A percentile compares a stretch with the other conserved stretches of the same genome.
These are phyloP conservation scores for Chaetops frenatus DNA, from an alignment of 2,113 vertebrate genomes.

Conservation along the genomic window DNA sequence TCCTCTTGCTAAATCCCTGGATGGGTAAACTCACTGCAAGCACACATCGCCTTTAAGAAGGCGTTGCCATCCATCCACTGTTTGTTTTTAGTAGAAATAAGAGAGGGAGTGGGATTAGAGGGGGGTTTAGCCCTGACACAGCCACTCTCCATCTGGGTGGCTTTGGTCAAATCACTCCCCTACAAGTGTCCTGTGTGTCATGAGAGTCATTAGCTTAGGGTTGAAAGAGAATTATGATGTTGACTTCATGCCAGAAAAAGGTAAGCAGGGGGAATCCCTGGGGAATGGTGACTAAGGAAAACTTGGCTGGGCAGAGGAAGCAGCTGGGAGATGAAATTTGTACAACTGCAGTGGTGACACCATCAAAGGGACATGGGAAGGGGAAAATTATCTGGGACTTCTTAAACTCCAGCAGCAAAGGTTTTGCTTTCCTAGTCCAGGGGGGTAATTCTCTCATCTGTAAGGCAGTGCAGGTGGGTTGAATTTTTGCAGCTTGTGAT, in stretches of 20 bases:
- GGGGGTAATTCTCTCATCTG: background rate
- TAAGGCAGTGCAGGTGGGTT: background rate
- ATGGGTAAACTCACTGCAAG: background rate
- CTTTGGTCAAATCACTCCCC: background rate
- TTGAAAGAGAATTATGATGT: background rate
- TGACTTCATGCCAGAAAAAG: background rate
- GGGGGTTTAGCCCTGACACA: background rate
- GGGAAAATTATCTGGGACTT: background rate
- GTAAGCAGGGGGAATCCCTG: background rate
- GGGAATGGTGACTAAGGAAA: background rate
- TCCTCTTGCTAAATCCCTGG: background rate
- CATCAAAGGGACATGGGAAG: background rate
- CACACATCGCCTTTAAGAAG: accelerated
- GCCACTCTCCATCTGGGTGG: background rate
- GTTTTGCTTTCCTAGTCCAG: background rate
- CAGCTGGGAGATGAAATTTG: background rate
- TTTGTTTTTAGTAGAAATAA: background rate
- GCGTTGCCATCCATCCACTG: background rate
- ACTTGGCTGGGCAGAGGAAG: background rate
- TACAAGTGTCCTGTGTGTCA: background rate
- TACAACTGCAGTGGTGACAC: background rate
- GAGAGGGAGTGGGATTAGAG: background rate
- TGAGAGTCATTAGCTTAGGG: background rate
- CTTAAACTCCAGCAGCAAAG: background rate
- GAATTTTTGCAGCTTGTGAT: background rate